A percentile compares a stretch with the other conserved stretches of the same genome.
Evolutionary conservation across 92 coral and sea anemone genomes (phyloP).

Genomic region (Phymanthus crucifer): DNA sequence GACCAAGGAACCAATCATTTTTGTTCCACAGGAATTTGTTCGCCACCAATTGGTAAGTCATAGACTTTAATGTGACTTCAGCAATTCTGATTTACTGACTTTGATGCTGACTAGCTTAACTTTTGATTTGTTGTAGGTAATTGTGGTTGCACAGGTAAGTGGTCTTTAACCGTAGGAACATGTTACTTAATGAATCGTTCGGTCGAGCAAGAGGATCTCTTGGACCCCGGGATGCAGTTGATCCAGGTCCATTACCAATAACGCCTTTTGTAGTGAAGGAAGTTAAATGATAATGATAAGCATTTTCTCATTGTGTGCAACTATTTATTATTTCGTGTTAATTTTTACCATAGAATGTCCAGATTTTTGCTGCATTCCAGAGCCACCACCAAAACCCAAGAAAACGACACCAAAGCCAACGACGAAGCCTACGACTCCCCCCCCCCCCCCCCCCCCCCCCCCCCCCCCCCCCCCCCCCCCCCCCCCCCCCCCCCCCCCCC

Average conservation of each 20-base stretch:
- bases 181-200: neutral
- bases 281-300: neutral
- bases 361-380: constrained; percentile 27
- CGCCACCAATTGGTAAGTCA: too few species aligned
- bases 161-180: neutral
- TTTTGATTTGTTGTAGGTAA: neutral
- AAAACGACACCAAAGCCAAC: constrained; percentile 19
- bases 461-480: constrained; percentile 17
- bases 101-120: neutral
- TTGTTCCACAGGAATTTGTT: too few species aligned
- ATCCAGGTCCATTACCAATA: neutral
- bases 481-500: constrained; percentile 2
- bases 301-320: neutral
- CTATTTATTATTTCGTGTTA: neutral
- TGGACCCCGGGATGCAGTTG: too few species aligned
- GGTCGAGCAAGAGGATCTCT: too few species aligned
- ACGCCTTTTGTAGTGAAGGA: too few species aligned
- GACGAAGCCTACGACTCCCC: constrained; percentile 20
- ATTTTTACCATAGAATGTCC: constrained; percentile 9
- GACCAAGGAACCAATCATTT: too few species aligned
- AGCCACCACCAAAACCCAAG: constrained; percentile 24
- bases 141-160: neutral
- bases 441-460: constrained; percentile 9
- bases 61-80: too few species aligned
- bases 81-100: neutral